Percentiles rank a stretch among this genome's conserved stretches.
These are phyloP conservation scores for Sphinx pinastri DNA, from an alignment of 2,888 invertebrate species.

Conservation along the genomic window DNA sequence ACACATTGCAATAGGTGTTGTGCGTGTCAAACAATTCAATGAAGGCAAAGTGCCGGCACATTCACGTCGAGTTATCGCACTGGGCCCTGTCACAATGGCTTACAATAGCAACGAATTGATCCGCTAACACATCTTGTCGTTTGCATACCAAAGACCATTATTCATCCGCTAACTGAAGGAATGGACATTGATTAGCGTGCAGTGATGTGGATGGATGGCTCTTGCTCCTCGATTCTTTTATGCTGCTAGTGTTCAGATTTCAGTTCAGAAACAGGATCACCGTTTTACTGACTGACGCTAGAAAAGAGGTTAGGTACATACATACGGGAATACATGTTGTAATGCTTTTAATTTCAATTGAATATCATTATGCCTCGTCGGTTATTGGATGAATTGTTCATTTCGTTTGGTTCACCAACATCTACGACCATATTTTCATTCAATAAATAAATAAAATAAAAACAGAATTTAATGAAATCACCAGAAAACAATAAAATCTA, in stretches of 20 bases:
- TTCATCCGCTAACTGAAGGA: slow-evolving; percentile 9
- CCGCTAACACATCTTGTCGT: slow-evolving; percentile 35
- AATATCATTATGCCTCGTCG: too few species aligned
- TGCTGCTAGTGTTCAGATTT: neutral
- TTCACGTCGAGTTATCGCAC: slow-evolving; percentile 55
- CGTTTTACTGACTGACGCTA: neutral
- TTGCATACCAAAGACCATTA: neutral
- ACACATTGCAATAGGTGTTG: slow-evolving; percentile 39
- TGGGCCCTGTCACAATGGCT: slow-evolving; percentile 38
- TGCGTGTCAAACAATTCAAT: slow-evolving; percentile 68
- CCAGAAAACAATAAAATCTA: too few species aligned
- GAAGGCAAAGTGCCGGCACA: slow-evolving; percentile 49
- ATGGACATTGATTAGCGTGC: slow-evolving; percentile 16
- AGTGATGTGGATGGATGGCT: neutral
- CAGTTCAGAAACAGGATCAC: neutral
- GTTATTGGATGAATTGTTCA: too few species aligned
- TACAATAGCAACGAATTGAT: slow-evolving; percentile 45
- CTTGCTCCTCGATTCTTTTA: slow-evolving; percentile 11
- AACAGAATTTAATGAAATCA: too few species aligned
- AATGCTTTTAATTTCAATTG: too few species aligned
- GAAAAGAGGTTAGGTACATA: too few species aligned
- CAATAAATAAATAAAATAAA: too few species aligned
- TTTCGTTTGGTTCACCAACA: too few species aligned
- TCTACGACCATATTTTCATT: too few species aligned
- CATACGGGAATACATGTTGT: too few species aligned